Evolutionary conservation across 2,113 vertebrate genomes (phyloP).

Genomic region (Maylandia zebra): DNA sequence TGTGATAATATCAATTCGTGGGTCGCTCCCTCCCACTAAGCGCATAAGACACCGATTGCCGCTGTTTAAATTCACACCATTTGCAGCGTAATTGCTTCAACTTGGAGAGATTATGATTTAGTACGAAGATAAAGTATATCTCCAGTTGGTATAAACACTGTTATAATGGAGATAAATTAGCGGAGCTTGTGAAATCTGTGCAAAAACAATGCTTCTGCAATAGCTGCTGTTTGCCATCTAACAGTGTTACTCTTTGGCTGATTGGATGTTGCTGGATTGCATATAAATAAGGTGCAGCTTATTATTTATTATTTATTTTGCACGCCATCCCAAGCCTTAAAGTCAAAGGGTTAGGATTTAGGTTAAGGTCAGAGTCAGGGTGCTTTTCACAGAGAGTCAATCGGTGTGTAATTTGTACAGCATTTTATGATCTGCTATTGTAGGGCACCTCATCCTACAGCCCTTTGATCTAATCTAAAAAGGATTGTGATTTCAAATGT

Average conservation of each 20-base stretch:
- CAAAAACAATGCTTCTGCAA: background rate
- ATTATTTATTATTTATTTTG: background rate
- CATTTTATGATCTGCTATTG: background rate
- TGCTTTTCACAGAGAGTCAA: background rate
- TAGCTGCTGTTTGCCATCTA: background rate
- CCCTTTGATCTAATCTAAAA: background rate
- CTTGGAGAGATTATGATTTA: constrained; percentile 17
- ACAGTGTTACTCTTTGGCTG: background rate
- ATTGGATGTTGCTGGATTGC: background rate
- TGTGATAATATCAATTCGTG: constrained; percentile 26
- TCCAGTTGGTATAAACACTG: background rate
- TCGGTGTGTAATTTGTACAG: background rate
- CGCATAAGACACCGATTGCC: background rate
- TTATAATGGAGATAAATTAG: constrained; percentile 1
- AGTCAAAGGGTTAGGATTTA: background rate
- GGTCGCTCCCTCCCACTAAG: background rate
- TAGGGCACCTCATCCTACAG: background rate
- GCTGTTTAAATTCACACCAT: constrained; percentile 21
- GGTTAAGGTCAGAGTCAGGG: background rate
- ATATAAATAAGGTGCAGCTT: background rate
- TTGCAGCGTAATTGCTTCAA: constrained; percentile 33
- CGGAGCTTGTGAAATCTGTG: background rate
- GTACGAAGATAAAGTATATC: background rate
- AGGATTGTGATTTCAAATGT: background rate
- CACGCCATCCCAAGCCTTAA: background rate